Base-by-base conservation (phyloP, 2,797 vertebrate genomes). In the Labroides dimidiatus region DNA sequence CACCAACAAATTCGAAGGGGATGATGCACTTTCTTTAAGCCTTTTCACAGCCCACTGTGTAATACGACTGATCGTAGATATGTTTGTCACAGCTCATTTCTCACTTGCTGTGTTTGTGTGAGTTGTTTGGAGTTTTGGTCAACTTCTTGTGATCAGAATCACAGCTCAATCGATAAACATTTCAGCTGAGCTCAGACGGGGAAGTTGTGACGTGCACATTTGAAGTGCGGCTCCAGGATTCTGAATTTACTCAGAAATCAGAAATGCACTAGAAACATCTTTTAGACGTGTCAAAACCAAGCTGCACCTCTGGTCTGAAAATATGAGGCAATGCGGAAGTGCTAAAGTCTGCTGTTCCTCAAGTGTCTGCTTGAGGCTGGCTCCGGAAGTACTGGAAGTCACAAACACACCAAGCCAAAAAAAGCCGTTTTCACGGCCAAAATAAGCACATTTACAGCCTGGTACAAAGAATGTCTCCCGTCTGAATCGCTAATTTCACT, bases 241-340 rank as follows among this genome's bases (percentile, higher is more conserved):
- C 2, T n/a, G n/a, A n/a, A n/a, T n/a, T n/a, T n/a, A n/a, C n/a
- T n/a, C n/a, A n/a, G 47, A 70, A 71, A 50, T 1, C 48, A 24
- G 10, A 58, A 73, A 69, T 58, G 71, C 17, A 54, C 41, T 80
- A 63, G 70, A 4, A 66, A 0, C 10, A 27, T 42, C 16, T 69
- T 36, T 56, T 15, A 58, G 30, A 68, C 1, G 33, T 24, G 16
- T 73, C 21, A 36, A n/a, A n/a, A n/a, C n/a, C n/a, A n/a, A n/a
- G n/a, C n/a, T n/a, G n/a, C n/a, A n/a, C n/a, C n/a, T n/a, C n/a
- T n/a, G n/a, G n/a, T n/a, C n/a, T n/a, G n/a, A n/a, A n/a, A n/a
- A n/a, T n/a, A n/a, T n/a, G n/a, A n/a, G n/a, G n/a, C n/a, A n/a
- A n/a, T n/a, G n/a, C n/a, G n/a, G n/a, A n/a, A n/a, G n/a, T n/a